A percentile compares a stretch with the other conserved stretches of the same genome.
Evolutionary conservation across 2,113 vertebrate genomes (phyloP).

Genomic region (Castor canadensis): DNA sequence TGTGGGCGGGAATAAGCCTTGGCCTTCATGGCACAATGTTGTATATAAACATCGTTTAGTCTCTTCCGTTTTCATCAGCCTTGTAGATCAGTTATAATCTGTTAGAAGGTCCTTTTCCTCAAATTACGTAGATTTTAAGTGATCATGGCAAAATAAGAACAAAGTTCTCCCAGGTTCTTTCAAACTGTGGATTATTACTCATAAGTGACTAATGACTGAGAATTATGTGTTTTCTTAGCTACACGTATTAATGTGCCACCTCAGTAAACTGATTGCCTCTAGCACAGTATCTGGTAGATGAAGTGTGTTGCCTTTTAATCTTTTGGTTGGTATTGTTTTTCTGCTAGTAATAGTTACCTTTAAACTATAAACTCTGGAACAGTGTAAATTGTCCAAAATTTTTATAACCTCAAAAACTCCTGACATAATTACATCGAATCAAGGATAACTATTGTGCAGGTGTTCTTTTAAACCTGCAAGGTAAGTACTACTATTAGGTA

Average conservation of each 20-base stretch:
- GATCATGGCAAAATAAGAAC: neutral
- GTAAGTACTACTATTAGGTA: neutral
- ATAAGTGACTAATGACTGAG: neutral
- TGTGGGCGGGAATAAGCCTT: neutral
- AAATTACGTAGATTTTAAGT: neutral
- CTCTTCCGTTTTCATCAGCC: neutral
- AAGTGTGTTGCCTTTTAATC: neutral
- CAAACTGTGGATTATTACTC: neutral
- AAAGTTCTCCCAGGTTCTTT: neutral
- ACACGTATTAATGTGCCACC: neutral
- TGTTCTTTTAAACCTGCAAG: neutral
- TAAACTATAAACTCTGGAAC: constrained; percentile 1
- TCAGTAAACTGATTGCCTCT: neutral
- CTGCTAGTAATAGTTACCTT: neutral
- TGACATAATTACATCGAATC: neutral
- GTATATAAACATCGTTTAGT: neutral
- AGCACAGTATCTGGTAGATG: neutral
- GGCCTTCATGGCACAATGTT: neutral
- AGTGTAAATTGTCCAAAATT: neutral
- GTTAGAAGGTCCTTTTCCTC: neutral
- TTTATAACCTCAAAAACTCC: neutral
- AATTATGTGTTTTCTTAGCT: neutral
- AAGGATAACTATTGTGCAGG: neutral
- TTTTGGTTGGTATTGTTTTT: neutral
- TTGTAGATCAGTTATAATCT: neutral